Evolutionary conservation across 2,113 vertebrate genomes (phyloP).

Genomic region (Hymenochirus boettgeri): DNA sequence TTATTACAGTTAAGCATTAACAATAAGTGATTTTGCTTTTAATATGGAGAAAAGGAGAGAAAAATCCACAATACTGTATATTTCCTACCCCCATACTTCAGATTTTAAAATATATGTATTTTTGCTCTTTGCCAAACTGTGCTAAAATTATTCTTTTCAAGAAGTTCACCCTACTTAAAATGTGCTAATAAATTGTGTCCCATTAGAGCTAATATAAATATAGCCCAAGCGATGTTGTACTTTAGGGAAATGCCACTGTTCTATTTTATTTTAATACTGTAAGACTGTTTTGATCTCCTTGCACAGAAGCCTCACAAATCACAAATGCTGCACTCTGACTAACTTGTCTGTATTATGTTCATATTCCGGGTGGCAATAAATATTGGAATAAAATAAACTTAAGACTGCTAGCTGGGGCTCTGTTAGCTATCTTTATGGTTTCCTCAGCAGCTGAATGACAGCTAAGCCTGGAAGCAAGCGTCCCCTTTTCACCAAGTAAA

Average conservation of each 20-base stretch:
- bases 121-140: constrained; percentile 20
- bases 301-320: constrained; percentile 60
- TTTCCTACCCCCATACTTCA: not conserved
- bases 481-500: constrained; percentile 72
- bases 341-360: constrained; percentile 69
- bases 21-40: no score
- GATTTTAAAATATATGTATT: not conserved
- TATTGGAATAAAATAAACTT: constrained; percentile 78
- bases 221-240: constrained; percentile 49
- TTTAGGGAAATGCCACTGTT: constrained; percentile 45
- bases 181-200: constrained; percentile 48
- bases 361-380: constrained; percentile 77
- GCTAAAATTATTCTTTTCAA: constrained; percentile 11
- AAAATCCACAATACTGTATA: not conserved
- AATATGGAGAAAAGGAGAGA: no score
- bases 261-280: constrained; percentile 55
- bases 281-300: constrained; percentile 57
- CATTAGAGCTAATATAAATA: constrained; percentile 51
- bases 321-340: constrained; percentile 55
- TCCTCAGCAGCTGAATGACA: constrained; percentile 78
- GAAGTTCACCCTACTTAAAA: constrained; percentile 45
- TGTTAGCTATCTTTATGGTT: constrained; percentile 72
- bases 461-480: constrained; percentile 58
- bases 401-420: constrained; percentile 69
- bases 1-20: no score